Base-by-base conservation (phyloP, 1,140 invertebrate genomes). In the Trichomalopsis sarcophagae region DNA sequence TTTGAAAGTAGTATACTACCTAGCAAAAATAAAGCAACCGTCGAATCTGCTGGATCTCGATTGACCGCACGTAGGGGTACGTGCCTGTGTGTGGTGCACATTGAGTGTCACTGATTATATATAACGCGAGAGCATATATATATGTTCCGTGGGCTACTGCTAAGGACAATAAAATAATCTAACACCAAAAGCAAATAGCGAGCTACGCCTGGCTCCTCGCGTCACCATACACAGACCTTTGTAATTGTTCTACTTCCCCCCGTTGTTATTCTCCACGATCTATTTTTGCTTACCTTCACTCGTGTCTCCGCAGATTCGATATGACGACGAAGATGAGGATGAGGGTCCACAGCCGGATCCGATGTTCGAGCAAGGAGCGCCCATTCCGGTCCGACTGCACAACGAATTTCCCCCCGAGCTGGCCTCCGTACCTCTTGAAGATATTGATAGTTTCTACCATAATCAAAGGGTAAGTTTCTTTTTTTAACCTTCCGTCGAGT, bases 241-340 rank as follows among this genome's bases (percentile, higher is more conserved):
- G 5, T 62, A 17, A 21, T 21, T n/a, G n/a, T 84, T 55, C 69
- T 55, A 33, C 47, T 47, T n/a, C 14, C 50, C 30, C 27, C 0
- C 23, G 23, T 66, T 79, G 44, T 36, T 5, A 50, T 17, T 69
- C 9, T 55, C 33, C 2, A 9, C 14, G 27, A 71, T 30, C 10
- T 27, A 1, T 33, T 3, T 50, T 77, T 69, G 27, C 17, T 69
- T 69, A 84, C 30, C n/a, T 27, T 7, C 14, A 14, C 7, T 6
- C 66, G 36, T 74, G 77, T 82, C 55, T 91, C 90, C 92, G 66
- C 94, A 98, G 97, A 96, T 97, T 94, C 97, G 97, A 94, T 98
- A 98, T 95, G 97, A 98, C 94, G 97, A 98, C 94, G 97, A 98
- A 94, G 97, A 98, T 94, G 97, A 98, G 95, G 97, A 98, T 95